Evolutionary conservation across 2,113 vertebrate species (phyloP).

Genomic region (Mugil cephalus): DNA sequence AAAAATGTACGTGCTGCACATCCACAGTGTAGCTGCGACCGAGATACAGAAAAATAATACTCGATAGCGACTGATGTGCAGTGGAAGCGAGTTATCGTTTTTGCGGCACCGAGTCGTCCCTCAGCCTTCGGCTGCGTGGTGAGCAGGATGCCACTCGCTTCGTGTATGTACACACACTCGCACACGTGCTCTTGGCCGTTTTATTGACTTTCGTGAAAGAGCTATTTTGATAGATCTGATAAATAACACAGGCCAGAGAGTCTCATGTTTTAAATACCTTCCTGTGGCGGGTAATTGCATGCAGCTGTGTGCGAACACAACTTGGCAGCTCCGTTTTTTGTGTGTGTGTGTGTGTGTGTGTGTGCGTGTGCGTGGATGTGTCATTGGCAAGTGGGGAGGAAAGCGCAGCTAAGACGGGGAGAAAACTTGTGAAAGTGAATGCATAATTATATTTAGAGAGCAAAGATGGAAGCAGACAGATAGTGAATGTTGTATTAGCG

Average conservation of each 20-base stretch:
- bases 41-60: constrained; percentile 3
- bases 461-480: constrained; percentile 22
- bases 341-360: constrained; percentile 30
- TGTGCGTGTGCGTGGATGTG: constrained; percentile 5
- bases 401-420: constrained; percentile 32
- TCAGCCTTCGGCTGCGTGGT: constrained; percentile 9
- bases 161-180: not conserved
- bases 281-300: constrained; percentile 76
- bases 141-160: constrained; percentile 4
- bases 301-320: constrained; percentile 75
- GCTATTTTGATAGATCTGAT: constrained; percentile 73
- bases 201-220: constrained; percentile 50
- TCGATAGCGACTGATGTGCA: constrained; percentile 12
- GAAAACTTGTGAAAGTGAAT: constrained; percentile 50
- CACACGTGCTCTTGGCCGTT: constrained; percentile 29
- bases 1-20: too few relatives aligned
- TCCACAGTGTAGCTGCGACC: constrained; percentile 16
- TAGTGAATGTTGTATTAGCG: not conserved
- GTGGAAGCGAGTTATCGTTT: constrained; percentile 10
- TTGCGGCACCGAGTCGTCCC: constrained; percentile 9
- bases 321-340: constrained; percentile 41
- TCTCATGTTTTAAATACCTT: constrained; percentile 73
- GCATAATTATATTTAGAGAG: constrained; percentile 43
- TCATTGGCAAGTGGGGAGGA: constrained; percentile 46
- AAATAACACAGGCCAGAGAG: constrained; percentile 60